Evolutionary conservation across 2,113 vertebrate genomes (phyloP).

Genomic region (Promerops cafer): DNA sequence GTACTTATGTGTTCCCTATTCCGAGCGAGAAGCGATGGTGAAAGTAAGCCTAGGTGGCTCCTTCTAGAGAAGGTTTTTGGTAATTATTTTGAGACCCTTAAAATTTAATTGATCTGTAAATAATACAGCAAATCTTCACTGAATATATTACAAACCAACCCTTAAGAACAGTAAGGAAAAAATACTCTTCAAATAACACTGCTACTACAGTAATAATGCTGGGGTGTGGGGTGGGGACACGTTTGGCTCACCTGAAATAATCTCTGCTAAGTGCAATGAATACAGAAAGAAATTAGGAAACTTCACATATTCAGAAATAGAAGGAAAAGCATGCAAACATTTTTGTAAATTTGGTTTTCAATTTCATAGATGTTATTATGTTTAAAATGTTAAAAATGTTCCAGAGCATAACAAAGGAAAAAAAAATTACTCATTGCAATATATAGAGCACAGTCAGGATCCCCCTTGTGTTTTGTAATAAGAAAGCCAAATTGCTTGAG

Average conservation of each 20-base stretch:
- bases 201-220: background rate
- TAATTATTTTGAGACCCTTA: background rate
- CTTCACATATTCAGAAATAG: background rate
- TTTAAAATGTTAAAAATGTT: background rate
- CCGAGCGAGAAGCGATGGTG: fast-evolving
- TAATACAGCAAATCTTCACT: background rate
- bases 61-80: background rate
- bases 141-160: background rate
- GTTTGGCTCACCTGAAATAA: background rate
- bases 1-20: background rate
- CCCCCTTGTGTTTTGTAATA: slow-evolving; percentile 26
- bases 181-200: background rate
- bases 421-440: background rate
- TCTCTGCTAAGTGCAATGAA: background rate
- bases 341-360: background rate
- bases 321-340: background rate
- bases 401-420: background rate
- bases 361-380: background rate
- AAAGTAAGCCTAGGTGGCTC: background rate
- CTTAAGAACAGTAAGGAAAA: background rate
- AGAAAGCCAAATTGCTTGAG: slow-evolving; percentile 25
- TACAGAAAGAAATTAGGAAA: background rate
- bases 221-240: fast-evolving
- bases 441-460: background rate
- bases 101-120: background rate